Evolutionary conservation across 2,888 invertebrate species (phyloP).

Genomic region (Oegoconia quadripuncta): DNA sequence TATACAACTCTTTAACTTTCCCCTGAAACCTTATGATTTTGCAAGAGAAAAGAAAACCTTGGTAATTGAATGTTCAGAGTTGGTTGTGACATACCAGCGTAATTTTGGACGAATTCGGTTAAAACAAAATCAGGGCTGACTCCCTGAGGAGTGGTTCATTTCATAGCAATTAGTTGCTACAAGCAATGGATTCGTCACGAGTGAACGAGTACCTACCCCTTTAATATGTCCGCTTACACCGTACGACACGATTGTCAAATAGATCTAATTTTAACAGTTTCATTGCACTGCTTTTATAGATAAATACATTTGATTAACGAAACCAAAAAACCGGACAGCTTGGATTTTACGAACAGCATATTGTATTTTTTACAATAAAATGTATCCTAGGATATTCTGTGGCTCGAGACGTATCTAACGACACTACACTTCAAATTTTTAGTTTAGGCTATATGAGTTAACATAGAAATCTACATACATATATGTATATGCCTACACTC

Average conservation of each 20-base stretch:
- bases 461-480: too few species aligned
- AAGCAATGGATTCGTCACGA: constrained; percentile 71
- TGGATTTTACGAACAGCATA: too few species aligned
- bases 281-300: too few species aligned
- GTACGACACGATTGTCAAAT: constrained; percentile 18
- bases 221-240: constrained; percentile 35
- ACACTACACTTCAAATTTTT: too few species aligned
- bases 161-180: constrained; percentile 77
- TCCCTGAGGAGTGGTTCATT: constrained; percentile 70
- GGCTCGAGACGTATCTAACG: too few species aligned
- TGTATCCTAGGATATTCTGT: too few species aligned
- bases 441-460: too few species aligned
- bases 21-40: not conserved
- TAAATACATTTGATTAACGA: too few species aligned
- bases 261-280: too few species aligned
- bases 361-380: too few species aligned
- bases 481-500: too few species aligned
- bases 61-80: constrained; percentile 6
- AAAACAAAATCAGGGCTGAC: constrained; percentile 63
- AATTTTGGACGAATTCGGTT: constrained; percentile 59
- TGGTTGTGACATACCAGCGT: constrained; percentile 5
- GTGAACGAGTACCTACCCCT: constrained; percentile 74
- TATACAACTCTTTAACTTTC: not conserved
- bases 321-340: too few species aligned
- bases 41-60: not conserved